Conservation (phyloP, 2,797 vertebrate species). For the Pangasius mekongensis region DNA sequence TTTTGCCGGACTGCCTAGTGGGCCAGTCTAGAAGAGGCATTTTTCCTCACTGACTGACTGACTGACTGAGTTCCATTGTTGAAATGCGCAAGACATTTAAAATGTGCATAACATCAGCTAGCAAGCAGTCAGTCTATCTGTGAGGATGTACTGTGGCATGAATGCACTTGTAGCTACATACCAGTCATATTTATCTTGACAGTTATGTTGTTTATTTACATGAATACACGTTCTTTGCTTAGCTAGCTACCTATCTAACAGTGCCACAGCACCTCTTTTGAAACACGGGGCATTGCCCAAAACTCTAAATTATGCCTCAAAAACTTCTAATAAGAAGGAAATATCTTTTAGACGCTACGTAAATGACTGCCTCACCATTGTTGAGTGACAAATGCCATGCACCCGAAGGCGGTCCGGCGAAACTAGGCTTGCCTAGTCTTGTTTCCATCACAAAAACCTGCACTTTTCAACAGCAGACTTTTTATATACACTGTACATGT, state of each 20-base stretch:
- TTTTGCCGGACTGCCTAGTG: no score
- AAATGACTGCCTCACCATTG: not conserved
- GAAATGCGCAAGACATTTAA: not conserved
- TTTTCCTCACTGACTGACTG: not conserved
- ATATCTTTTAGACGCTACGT: not conserved
- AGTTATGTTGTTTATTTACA: no score
- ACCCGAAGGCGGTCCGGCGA: no score
- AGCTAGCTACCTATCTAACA: no score
- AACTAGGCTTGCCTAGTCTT: no score
- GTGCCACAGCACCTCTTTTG: no score
- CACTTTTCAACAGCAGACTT: no score
- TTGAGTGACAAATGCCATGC: not conserved
- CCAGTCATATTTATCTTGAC: no score
- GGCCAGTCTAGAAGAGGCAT: not conserved
- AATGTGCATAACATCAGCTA: not conserved
- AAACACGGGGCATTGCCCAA: not conserved
- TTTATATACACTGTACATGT: no score
- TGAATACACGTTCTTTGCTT: not conserved
- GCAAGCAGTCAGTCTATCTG: not conserved
- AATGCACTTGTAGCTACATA: not conserved
- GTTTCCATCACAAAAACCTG: no score
- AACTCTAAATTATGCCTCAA: not conserved
- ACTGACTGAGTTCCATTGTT: not conserved
- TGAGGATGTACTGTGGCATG: no score
- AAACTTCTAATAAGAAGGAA: not conserved